A percentile compares a stretch with the other conserved stretches of the same genome.
These are phyloP conservation scores for Julus scanicus DNA, from an alignment of 2,888 invertebrate species.

Conservation along the genomic window DNA sequence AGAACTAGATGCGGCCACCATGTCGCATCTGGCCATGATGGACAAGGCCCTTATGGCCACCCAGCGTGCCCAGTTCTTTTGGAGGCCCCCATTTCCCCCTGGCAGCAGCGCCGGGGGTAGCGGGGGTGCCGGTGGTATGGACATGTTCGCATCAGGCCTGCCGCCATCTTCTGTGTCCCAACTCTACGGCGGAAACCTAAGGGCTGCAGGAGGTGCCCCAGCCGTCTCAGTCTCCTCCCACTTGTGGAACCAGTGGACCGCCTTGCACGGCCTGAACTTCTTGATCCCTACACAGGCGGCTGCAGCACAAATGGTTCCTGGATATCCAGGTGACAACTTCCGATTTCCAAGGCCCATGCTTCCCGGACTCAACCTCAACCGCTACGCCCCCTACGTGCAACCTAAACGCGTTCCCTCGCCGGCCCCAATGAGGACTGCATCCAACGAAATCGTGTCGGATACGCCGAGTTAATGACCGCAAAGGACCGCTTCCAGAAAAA, in stretches of 20 bases:
- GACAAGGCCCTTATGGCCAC: constrained; percentile 51
- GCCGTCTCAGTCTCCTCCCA: constrained; percentile 61
- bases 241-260: constrained; percentile 79
- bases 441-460: constrained; percentile 56
- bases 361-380: constrained; percentile 57
- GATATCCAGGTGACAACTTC: constrained; percentile 53
- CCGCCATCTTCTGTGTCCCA: background rate
- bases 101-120: background rate
- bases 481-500: background rate
- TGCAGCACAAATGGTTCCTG: constrained; percentile 67
- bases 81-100: constrained; percentile 36
- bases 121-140: background rate
- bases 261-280: constrained; percentile 71
- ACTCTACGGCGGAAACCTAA: constrained; percentile 2
- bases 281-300: constrained; percentile 72
- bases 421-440: background rate
- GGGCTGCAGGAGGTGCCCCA: background rate
- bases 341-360: constrained; percentile 53
- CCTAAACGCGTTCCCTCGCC: constrained; percentile 55
- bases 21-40: constrained; percentile 69
- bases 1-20: constrained; percentile 63
- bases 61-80: constrained; percentile 53
- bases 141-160: background rate
- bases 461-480: constrained; percentile 53
- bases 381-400: constrained; percentile 57